Evolutionary conservation across 2,113 vertebrate species (phyloP), one percentile per base, ranked within the genome.

Genomic region (Ochotona curzoniae): DNA sequence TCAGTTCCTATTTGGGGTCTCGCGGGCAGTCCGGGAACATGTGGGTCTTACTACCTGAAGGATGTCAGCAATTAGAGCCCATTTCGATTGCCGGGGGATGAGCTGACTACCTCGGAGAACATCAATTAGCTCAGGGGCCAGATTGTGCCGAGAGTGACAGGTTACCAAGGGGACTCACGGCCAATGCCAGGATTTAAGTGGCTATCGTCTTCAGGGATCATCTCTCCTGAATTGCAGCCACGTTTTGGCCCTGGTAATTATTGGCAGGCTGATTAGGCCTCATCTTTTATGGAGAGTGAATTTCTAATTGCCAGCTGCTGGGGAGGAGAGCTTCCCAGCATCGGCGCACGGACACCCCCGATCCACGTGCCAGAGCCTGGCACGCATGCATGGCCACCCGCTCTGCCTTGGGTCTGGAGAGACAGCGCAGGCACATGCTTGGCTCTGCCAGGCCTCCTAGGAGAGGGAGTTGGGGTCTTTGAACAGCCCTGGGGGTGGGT

Each of bases 161-260:
- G 97, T 97, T 97, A 95, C 97, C 97, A 97, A 97, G 97, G 97
- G 96, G 96, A 97, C 83, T 78, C 2, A 3, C 44, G 94, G 93
- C 81, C 95, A 86, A 32, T 96, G 97, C 97, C 97, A 97, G 95
- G 79, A 96, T 97, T 97, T 97, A 97, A 97, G 84, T 97, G 93
- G 79, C 57, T 83, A 60, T 78, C 8, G 89, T 88, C 94, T 96
- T 95, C 0, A 0, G 94, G 91, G 95, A 96, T 96, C 84, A 71
- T 96, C 96, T 95, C 95, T 96, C 89, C 96, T 96, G 96, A 94
- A 94, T 93, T 32, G 12, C 9, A 1, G 89, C 95, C 96, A 92
- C 17, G 32, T 94, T 95, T 89, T 51, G 44, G 81, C 89, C 86
- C 87, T 91, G 93, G 80, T 89, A 79, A 94, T 95, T 92, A 92